Evolutionary conservation across 2,888 invertebrate genomes (phyloP).

Genomic region (Diploptera punctata): DNA sequence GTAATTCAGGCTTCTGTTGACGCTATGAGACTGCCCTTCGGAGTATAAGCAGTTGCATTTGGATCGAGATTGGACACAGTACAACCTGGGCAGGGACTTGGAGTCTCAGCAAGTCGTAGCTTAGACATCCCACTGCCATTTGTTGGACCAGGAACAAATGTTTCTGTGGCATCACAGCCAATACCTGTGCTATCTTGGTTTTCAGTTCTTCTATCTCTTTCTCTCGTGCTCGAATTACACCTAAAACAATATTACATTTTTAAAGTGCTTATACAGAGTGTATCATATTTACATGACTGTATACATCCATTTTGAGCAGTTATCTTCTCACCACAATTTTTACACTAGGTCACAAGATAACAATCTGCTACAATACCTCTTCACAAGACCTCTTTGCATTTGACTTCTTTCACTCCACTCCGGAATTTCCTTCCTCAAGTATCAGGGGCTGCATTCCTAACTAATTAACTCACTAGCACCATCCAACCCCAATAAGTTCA

Average conservation of each 20-base stretch:
- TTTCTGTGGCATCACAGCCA: constrained; percentile 88
- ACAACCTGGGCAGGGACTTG: constrained; percentile 54
- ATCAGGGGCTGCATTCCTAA: too few species aligned
- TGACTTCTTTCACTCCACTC: too few species aligned
- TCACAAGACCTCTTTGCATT: too few species aligned
- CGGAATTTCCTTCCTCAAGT: too few species aligned
- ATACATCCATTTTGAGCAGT: too few species aligned
- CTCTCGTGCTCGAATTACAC: constrained; percentile 81
- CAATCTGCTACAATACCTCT: too few species aligned
- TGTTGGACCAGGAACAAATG: constrained; percentile 62
- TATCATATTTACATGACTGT: neutral
- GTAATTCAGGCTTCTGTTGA: constrained; percentile 63
- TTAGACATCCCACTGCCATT: constrained; percentile 61
- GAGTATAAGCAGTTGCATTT: constrained; percentile 91
- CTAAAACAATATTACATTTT: constrained; percentile 60
- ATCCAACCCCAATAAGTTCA: too few species aligned
- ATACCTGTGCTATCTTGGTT: constrained; percentile 88
- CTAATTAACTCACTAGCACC: too few species aligned
- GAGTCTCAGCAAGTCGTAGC: constrained; percentile 63
- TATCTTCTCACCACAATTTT: too few species aligned
- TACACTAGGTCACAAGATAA: too few species aligned
- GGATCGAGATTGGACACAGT: constrained; percentile 75
- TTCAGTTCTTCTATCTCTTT: constrained; percentile 92
- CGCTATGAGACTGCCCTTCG: constrained; percentile 70
- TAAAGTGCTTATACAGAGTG: neutral